Evolutionary conservation across 1,140 invertebrate species (phyloP).

Genomic region (Drosophila pseudoananassae): DNA sequence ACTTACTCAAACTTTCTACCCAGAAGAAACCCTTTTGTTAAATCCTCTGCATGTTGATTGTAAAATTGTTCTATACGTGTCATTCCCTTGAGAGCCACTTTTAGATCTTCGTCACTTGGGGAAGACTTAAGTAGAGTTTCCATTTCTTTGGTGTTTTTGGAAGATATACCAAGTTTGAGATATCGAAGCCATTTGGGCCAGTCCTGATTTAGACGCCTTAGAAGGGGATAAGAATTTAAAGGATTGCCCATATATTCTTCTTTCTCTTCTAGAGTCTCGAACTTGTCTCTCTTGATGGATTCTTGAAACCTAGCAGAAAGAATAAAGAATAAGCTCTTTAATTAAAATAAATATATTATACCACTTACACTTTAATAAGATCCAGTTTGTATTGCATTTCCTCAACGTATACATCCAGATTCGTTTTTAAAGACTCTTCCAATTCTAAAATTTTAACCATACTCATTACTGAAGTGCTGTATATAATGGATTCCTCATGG

Average conservation of each 20-base stretch:
- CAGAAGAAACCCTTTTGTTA: slow-evolving; percentile 43
- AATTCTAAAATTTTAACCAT: slow-evolving; percentile 44
- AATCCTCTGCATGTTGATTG: slow-evolving; percentile 46
- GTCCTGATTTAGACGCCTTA: slow-evolving; percentile 50
- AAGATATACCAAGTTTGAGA: slow-evolving; percentile 10
- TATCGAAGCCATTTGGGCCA: slow-evolving; percentile 58
- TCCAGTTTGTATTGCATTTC: slow-evolving; percentile 50
- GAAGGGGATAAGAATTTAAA: slow-evolving; percentile 38
- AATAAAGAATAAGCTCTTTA: neutral
- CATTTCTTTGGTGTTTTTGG: slow-evolving; percentile 13
- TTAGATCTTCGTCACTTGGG: slow-evolving; percentile 24
- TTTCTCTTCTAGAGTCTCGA: neutral
- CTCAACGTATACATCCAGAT: slow-evolving; percentile 14
- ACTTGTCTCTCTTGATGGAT: slow-evolving; percentile 4
- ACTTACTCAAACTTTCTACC: slow-evolving; percentile 35
- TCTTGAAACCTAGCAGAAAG: slow-evolving; percentile 15
- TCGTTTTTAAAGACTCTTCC: slow-evolving; percentile 25
- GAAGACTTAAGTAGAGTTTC: neutral
- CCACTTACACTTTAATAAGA: slow-evolving; percentile 33
- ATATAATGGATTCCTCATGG: slow-evolving; percentile 2
- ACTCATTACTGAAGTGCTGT: slow-evolving; percentile 35
- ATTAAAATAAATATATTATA: no score
- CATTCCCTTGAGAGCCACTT: slow-evolving; percentile 27
- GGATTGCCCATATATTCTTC: slow-evolving; percentile 52
- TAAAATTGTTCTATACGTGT: slow-evolving; percentile 47